Base-by-base conservation (phyloP, 1,140 invertebrate genomes). In the Diachasmimorpha longicaudata region DNA sequence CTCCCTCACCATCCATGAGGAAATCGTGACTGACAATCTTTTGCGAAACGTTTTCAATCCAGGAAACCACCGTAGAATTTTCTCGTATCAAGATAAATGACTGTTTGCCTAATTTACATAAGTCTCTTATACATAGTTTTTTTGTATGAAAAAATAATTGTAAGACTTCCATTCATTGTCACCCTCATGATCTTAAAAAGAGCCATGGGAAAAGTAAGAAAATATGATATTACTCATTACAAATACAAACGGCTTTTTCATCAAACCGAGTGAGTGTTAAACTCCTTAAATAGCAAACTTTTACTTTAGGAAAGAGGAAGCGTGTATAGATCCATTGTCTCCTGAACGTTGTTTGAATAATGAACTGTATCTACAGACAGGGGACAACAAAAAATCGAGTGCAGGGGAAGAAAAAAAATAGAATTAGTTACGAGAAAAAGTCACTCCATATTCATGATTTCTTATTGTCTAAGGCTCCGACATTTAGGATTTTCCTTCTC, bases 371-470 rank as follows among this genome's bases (percentile, higher is more conserved):
- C 14, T 9, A 46, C 23, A n/a, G 39, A 69, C 19, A 66, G 19
- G 16, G 9, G 23, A 36, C 23, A 72, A 36, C n/a, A 42, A 25
- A 48, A 19, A 10, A 66, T 23, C 66, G 14, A 8, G 8, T 4
- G 44, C 16, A 9, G 5, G 36, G 19, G 46, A 39, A 25, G 37
- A 63, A 42, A 39, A 72, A 23, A 75, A 23, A 68, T 74, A 23
- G 67, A 69, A 69, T 67, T 69, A 39, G 68, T 55, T 19, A 69
- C 1, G 23, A 55, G 66, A 69, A 75, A 75, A 75, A 75, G 73
- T 69, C 44, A 10, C 68, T 75, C 44, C 66, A 75, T 75, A 75
- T 75, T 75, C 46, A 69, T 55, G 42, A 37, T 67, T n/a, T 66
- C 21, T 69, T 23, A 69, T 75, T 69, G 66, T 75, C 21, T 37